Percentiles rank a stretch among this genome's conserved stretches.
These are phyloP conservation scores for Drosophila demipolita DNA, from an alignment of 2,888 invertebrate species.

Conservation along the genomic window DNA sequence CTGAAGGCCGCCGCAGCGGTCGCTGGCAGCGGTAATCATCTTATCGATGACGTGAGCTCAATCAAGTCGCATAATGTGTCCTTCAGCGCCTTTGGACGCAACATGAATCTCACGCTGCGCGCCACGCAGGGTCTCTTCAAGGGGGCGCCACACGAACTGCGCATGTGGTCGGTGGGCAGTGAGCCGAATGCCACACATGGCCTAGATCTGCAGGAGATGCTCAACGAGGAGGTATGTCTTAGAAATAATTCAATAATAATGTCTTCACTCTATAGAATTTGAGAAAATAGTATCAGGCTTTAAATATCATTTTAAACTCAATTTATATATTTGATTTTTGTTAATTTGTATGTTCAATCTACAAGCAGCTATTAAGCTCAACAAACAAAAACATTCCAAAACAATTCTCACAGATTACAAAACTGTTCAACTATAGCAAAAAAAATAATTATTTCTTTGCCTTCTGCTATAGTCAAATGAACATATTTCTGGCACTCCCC, in stretches of 20 bases:
- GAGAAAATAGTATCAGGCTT: neutral
- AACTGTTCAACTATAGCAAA: neutral
- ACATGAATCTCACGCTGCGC: slow-evolving; percentile 90
- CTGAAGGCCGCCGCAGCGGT: slow-evolving; percentile 71
- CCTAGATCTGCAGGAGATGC: slow-evolving; percentile 90
- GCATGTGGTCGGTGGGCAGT: slow-evolving; percentile 92
- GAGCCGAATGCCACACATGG: slow-evolving; percentile 92
- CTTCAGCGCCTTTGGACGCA: slow-evolving; percentile 92
- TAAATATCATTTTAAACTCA: neutral
- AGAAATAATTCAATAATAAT: neutral
- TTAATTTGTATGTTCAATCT: neutral
- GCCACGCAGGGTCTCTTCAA: slow-evolving; percentile 92
- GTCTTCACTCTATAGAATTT: neutral
- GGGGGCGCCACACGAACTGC: slow-evolving; percentile 87
- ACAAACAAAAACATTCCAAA: neutral
- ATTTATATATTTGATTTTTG: neutral
- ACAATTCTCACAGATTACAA: neutral
- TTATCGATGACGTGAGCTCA: slow-evolving; percentile 52
- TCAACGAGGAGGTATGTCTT: slow-evolving; percentile 85
- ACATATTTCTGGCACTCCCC: neutral
- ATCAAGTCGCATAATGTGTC: slow-evolving; percentile 87
- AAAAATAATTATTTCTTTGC: neutral
- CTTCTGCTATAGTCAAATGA: neutral
- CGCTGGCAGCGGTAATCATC: slow-evolving; percentile 46
- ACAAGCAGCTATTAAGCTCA: neutral